Conservation (phyloP, 2,888 invertebrate species). For the Zhuqinia jingwanae region DNA sequence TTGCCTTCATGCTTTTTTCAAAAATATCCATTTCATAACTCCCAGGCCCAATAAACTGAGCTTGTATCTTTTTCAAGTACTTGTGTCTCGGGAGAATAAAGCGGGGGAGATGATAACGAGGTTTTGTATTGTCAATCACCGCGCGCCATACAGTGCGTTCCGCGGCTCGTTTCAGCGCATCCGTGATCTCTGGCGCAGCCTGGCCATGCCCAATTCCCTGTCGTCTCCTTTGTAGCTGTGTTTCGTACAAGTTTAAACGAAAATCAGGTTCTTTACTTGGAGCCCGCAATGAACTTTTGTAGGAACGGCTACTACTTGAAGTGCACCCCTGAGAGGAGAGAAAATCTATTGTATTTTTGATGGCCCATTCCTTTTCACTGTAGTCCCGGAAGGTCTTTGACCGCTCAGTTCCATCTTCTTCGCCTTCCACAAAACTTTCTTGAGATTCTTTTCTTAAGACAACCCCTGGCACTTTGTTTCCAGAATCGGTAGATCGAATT, state of each 20-base stretch:
- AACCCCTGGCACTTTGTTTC: background rate
- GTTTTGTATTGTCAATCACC: constrained; percentile 62
- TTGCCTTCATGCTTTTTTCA: constrained; percentile 1
- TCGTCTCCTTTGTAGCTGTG: constrained; percentile 47
- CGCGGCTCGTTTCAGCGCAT: constrained; percentile 43
- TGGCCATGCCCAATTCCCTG: constrained; percentile 20
- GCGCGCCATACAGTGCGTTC: constrained; percentile 61
- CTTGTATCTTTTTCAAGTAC: constrained; percentile 55
- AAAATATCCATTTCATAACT: constrained; percentile 58
- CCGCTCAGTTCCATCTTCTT: background rate
- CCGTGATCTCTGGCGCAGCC: constrained; percentile 58
- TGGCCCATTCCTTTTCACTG: constrained; percentile 54
- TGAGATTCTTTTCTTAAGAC: background rate
- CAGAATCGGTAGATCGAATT: background rate
- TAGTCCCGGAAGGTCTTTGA: constrained; percentile 36
- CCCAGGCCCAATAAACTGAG: constrained; percentile 63
- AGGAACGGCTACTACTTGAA: background rate
- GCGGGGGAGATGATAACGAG: constrained; percentile 61
- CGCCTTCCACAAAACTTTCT: background rate
- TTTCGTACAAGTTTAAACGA: constrained; percentile 29
- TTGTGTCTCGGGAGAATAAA: constrained; percentile 61
- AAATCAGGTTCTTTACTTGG: background rate
- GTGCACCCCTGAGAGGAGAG: constrained; percentile 43
- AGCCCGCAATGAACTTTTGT: constrained; percentile 6
- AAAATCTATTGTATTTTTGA: constrained; percentile 63